phyloP scores from a whole-genome alignment of 2,113 vertebrate species.

The Lontra canadensis region DNA sequence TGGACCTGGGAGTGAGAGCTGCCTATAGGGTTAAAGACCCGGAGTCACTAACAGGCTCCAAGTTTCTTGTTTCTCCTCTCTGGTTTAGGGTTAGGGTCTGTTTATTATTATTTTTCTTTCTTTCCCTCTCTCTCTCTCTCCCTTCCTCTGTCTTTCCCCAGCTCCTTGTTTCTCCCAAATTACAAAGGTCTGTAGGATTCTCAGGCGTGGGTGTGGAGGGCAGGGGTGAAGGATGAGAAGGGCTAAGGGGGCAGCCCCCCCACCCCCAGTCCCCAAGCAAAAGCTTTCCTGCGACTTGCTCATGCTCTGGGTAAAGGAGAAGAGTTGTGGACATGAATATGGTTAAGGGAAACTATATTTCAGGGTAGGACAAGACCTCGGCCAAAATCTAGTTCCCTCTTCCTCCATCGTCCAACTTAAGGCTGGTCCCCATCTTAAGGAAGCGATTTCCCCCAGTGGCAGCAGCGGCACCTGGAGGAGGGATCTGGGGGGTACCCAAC shows the following conservation, averaged over 20 bases:
- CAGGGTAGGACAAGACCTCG: not conserved
- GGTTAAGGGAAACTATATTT: not conserved
- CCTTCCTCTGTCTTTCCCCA: not conserved
- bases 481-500: slow-evolving; percentile 34
- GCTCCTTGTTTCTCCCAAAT: slow-evolving; percentile 42
- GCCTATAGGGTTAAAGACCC: not conserved
- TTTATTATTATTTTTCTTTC: not conserved
- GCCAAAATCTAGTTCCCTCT: not conserved
- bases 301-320: not conserved
- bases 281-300: slow-evolving; percentile 24
- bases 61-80: not conserved
- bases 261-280: not conserved
- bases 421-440: not conserved
- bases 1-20: not conserved
- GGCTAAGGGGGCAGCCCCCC: not conserved
- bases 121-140: not conserved
- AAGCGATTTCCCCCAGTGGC: not conserved
- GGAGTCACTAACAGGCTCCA: not conserved
- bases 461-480: slow-evolving; percentile 34
- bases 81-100: slow-evolving; percentile 40
- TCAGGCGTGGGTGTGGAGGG: not conserved
- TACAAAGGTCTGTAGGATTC: slow-evolving; percentile 6
- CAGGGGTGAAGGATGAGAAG: slow-evolving; percentile 9
- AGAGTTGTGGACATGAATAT: not conserved
- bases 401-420: not conserved